Evolutionary conservation across 2,113 vertebrate species (phyloP).

Genomic region (Haliaeetus leucogaster): DNA sequence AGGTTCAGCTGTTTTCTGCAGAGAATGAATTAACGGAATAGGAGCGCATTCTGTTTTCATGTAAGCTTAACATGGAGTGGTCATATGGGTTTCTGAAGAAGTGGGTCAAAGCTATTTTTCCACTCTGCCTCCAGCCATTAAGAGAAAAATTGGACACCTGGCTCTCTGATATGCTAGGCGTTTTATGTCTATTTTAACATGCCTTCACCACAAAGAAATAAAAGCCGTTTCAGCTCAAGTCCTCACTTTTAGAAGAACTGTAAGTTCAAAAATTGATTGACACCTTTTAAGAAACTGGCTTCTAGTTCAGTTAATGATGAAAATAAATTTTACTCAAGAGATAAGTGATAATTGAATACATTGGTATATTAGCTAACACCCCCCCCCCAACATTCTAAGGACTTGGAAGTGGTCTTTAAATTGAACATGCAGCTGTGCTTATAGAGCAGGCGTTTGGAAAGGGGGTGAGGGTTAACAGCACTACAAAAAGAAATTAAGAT

Average conservation of each 20-base stretch:
- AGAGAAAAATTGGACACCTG: constrained; percentile 1
- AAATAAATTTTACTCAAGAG: background rate
- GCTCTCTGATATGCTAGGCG: background rate
- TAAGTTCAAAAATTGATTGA: background rate
- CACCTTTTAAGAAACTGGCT: background rate
- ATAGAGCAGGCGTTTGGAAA: background rate
- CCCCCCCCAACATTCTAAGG: too few species aligned
- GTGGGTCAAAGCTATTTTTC: constrained; percentile 66
- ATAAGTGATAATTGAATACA: background rate
- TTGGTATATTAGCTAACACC: background rate
- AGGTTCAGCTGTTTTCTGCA: background rate
- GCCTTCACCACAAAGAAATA: background rate
- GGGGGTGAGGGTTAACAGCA: background rate
- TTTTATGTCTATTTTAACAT: background rate
- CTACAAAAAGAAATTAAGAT: background rate
- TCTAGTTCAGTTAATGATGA: background rate
- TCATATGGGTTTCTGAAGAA: constrained; percentile 36
- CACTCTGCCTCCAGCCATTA: constrained; percentile 22
- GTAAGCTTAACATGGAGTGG: background rate
- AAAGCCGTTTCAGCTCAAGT: background rate
- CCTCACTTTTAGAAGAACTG: background rate
- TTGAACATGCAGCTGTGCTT: too few species aligned
- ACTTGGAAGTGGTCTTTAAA: background rate
- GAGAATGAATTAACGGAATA: background rate
- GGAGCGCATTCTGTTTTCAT: background rate